Conservation (phyloP, 2,888 invertebrate species). For the Choristoneura rosaceana region DNA sequence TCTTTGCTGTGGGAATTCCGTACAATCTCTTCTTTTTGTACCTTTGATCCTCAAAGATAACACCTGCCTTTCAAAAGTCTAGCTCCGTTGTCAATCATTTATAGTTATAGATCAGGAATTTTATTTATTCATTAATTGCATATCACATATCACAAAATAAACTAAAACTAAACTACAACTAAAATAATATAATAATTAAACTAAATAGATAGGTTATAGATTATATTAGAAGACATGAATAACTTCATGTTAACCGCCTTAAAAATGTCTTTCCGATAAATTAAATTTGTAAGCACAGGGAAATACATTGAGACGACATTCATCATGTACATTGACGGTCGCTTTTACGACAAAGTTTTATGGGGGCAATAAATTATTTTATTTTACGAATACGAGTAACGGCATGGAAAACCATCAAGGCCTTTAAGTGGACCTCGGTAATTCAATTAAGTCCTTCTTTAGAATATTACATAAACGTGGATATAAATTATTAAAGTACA, state of each 20-base stretch:
- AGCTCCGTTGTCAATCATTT: no score
- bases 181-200: no score
- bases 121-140: no score
- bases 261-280: conserved; percentile 10
- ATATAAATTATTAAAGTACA: background rate
- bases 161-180: no score
- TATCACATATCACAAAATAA: no score
- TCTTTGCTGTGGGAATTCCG: no score
- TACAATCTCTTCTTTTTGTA: no score
- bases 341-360: conserved; percentile 39
- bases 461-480: background rate
- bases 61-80: no score
- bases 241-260: background rate
- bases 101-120: no score
- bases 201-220: no score
- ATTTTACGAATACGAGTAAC: conserved; percentile 33
- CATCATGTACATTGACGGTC: conserved; percentile 19
- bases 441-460: conserved; percentile 23
- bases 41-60: no score
- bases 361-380: conserved; percentile 37
- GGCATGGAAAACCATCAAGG: conserved; percentile 30
- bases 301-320: conserved; percentile 27
- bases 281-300: conserved; percentile 27
- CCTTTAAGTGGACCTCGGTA: conserved; percentile 13
- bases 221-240: no score